Evolutionary conservation across 2,113 vertebrate genomes (phyloP).

Genomic region (Hymenochirus boettgeri): DNA sequence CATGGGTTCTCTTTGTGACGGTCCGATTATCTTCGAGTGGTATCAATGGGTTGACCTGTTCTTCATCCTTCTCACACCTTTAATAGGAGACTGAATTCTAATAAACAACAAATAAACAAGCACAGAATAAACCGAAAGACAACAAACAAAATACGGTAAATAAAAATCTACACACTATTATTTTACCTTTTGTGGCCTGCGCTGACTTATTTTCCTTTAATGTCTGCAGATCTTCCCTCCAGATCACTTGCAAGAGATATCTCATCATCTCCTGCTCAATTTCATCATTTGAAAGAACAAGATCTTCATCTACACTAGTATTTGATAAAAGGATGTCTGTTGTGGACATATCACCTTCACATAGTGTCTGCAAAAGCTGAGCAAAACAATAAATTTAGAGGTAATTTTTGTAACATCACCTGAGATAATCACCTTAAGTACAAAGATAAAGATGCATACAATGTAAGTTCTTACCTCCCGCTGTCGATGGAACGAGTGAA

Average conservation of each 20-base stretch:
- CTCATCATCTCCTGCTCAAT: constrained; percentile 34
- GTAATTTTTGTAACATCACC: too few species aligned
- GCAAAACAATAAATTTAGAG: too few species aligned
- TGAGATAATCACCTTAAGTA: too few species aligned
- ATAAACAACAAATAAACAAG: background rate
- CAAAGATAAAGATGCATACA: too few species aligned
- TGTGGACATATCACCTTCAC: constrained; percentile 76
- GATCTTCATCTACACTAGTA: constrained; percentile 59
- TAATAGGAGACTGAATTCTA: background rate
- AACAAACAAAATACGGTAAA: background rate
- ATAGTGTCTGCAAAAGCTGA: constrained; percentile 72
- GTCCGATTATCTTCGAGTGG: constrained; percentile 74
- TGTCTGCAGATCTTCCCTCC: constrained; percentile 81
- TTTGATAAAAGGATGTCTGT: constrained; percentile 64
- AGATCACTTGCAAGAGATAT: constrained; percentile 86
- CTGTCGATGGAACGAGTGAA: constrained; percentile 74
- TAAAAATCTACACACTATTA: background rate
- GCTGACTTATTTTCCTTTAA: constrained; percentile 55
- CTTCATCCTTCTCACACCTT: constrained; percentile 50
- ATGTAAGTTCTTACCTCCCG: constrained; percentile 66
- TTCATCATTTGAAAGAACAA: constrained; percentile 74
- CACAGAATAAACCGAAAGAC: too few species aligned
- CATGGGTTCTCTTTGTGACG: constrained; percentile 69
- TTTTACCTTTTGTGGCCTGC: constrained; percentile 46
- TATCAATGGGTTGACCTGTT: constrained; percentile 71